phyloP scores from a whole-genome alignment of 2,888 invertebrate genomes.

The Caenorhabditis becei region DNA sequence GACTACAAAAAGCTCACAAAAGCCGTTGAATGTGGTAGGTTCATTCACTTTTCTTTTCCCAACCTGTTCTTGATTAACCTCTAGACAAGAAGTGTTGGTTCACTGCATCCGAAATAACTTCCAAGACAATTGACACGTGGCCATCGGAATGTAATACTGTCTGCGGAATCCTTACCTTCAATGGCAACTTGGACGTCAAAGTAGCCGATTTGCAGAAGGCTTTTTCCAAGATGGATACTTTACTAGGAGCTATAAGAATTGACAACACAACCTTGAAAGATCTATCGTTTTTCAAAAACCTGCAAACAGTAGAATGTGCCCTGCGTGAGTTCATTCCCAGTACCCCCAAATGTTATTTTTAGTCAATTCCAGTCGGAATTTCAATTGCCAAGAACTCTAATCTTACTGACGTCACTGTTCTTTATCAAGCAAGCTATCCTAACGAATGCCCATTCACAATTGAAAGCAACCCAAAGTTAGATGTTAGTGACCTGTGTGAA shows the following conservation, averaged over 20 bases:
- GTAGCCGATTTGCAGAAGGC: neutral
- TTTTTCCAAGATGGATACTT: neutral
- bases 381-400: constrained; percentile 6
- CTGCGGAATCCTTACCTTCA: neutral
- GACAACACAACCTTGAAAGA: constrained; percentile 6
- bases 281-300: constrained; percentile 9
- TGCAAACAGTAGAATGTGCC: neutral
- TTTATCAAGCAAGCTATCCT: too few species aligned
- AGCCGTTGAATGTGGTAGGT: too few species aligned
- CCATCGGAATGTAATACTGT: neutral
- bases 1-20: too few species aligned
- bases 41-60: too few species aligned
- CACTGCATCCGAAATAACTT: neutral
- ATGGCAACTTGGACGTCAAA: neutral
- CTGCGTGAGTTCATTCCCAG: neutral
- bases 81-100: neutral
- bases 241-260: neutral
- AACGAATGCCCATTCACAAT: neutral
- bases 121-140: neutral
- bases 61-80: neutral
- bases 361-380: constrained; percentile 10
- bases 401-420: too few species aligned
- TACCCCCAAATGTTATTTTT: too few species aligned
- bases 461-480: constrained; percentile 10
- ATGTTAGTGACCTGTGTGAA: constrained; percentile 11